These are phyloP conservation scores for Phyllotreta cruciferae DNA, from an alignment of 2,888 invertebrate species.

Conservation along the genomic window DNA sequence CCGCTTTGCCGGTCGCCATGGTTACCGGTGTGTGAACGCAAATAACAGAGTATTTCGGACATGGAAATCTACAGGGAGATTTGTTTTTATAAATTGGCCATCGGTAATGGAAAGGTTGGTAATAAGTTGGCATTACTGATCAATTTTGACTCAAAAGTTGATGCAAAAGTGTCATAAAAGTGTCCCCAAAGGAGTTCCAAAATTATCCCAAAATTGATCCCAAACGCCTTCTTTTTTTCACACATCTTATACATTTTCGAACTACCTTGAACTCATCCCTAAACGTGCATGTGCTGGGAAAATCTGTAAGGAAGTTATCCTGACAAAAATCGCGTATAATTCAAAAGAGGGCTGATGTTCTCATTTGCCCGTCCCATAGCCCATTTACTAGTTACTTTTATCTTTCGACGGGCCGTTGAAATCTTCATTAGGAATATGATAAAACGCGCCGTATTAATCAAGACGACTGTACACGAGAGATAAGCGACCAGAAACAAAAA, in stretches of 20 bases:
- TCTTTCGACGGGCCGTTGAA: constrained; percentile 2
- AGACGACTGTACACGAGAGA: neutral
- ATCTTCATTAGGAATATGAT: constrained; percentile 14
- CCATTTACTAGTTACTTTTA: neutral
- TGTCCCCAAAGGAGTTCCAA: no score
- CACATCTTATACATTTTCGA: no score
- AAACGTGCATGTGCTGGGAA: no score
- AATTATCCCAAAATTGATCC: no score
- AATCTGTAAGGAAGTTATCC: neutral
- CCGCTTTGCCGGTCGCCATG: constrained; percentile 58
- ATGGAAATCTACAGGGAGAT: constrained; percentile 9
- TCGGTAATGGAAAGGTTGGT: no score
- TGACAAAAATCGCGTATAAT: neutral
- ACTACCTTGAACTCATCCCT: no score
- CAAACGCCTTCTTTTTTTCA: no score
- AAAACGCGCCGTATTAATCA: constrained; percentile 2
- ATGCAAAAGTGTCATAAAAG: no score
- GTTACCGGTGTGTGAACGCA: constrained; percentile 58
- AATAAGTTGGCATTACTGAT: no score
- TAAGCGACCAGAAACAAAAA: neutral
- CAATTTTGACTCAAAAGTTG: no score
- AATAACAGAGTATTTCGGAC: constrained; percentile 51
- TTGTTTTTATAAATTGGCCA: no score
- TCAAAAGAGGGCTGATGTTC: no score
- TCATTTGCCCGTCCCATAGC: neutral